Percentiles rank a stretch among this genome's conserved stretches.
Conservation (phyloP, 2,888 invertebrate species). For the Phrixothrix hirtus region DNA sequence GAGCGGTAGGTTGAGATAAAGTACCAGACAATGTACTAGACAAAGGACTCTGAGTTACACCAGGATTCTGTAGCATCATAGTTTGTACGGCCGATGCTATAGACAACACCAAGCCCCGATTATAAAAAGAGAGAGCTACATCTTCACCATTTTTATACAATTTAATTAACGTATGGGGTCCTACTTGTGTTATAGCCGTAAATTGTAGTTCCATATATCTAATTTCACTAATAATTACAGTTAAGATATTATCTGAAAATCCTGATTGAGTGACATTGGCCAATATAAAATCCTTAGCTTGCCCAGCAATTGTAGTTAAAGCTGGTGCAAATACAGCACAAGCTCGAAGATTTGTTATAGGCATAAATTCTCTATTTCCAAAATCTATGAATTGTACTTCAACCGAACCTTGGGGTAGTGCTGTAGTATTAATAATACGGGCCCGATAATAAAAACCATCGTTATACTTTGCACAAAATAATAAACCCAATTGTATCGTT, state of each 20-base stretch:
- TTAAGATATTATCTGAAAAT: conserved; percentile 59
- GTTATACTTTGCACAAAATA: conserved; percentile 70
- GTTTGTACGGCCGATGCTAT: conserved; percentile 58
- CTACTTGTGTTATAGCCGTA: conserved; percentile 54
- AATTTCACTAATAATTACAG: conserved; percentile 55
- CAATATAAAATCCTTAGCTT: conserved; percentile 65
- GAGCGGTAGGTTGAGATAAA: conserved; percentile 24
- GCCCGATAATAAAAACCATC: conserved; percentile 70
- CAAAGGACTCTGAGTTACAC: not conserved
- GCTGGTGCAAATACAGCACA: conserved; percentile 60
- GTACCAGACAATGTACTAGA: conserved; percentile 39
- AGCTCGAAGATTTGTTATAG: conserved; percentile 63
- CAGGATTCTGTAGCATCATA: conserved; percentile 38
- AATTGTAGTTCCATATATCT: conserved; percentile 54
- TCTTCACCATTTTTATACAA: conserved; percentile 59
- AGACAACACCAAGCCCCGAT: conserved; percentile 55
- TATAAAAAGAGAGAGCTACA: conserved; percentile 56
- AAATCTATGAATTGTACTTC: conserved; percentile 72
- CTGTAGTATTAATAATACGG: conserved; percentile 59
- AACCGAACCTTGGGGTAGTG: conserved; percentile 60
- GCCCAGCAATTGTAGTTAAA: conserved; percentile 57
- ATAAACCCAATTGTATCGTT: conserved; percentile 56
- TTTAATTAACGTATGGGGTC: conserved; percentile 56
- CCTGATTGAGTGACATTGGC: conserved; percentile 61
- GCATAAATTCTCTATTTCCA: conserved; percentile 67